These are phyloP conservation scores for Oryzias melastigma DNA, from an alignment of 2,113 vertebrate species.

Conservation along the genomic window DNA sequence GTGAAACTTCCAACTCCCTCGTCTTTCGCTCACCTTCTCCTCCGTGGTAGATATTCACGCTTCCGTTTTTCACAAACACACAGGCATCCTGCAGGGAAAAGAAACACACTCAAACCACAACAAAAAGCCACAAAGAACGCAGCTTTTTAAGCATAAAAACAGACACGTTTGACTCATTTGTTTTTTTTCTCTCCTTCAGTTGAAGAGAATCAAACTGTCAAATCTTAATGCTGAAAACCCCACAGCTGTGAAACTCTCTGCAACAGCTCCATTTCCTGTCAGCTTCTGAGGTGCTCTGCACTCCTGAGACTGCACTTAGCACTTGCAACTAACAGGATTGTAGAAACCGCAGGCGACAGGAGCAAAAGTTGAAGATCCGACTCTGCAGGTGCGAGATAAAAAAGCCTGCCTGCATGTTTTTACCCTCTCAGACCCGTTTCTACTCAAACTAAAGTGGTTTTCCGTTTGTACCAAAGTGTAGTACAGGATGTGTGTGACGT, in stretches of 20 bases:
- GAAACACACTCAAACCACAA: conserved; percentile 6
- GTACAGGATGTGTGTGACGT: neutral
- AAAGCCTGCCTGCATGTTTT: neutral
- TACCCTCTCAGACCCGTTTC: neutral
- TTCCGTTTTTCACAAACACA: conserved; percentile 79
- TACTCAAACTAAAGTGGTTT: neutral
- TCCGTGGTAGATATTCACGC: conserved; percentile 79
- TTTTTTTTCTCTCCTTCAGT: neutral
- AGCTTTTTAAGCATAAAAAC: neutral
- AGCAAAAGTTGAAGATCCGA: conserved; percentile 22
- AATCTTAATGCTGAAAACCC: conserved; percentile 18
- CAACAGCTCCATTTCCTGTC: conserved; percentile 48
- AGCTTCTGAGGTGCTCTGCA: conserved; percentile 41
- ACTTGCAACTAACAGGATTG: conserved; percentile 34
- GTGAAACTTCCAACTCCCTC: neutral
- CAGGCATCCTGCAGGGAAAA: conserved; percentile 72
- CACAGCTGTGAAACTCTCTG: conserved; percentile 8
- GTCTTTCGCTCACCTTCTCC: conserved; percentile 81
- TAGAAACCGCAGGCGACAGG: conserved; percentile 43
- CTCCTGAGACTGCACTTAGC: conserved; percentile 16
- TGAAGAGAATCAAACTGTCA: conserved; percentile 43
- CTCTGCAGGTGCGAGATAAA: conserved; percentile 28
- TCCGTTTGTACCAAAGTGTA: neutral
- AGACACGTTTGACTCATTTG: conserved; percentile 5
- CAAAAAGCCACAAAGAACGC: conserved; percentile 6